Base-by-base conservation (phyloP, 2,797 vertebrate species). In the Pogonophryne albipinna region DNA sequence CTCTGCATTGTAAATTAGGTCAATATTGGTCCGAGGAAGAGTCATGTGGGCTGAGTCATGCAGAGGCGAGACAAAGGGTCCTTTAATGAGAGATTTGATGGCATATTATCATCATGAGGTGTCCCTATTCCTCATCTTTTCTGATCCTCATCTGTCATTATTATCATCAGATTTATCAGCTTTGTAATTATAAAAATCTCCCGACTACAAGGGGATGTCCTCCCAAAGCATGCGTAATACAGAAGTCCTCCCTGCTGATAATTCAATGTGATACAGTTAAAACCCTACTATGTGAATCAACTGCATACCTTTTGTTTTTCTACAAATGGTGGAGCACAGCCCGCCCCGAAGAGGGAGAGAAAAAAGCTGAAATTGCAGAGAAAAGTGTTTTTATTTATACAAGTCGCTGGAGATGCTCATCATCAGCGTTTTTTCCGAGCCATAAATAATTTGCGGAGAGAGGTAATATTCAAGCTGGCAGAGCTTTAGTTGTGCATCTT, bases 401-500 rank as follows among this genome's bases (percentile, higher is more conserved):
- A 85, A 90, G 83, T 87, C 81, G 82, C 89, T 84, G 83, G 89
- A 92, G 90, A 92, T 93, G 89, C 90, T 93, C 89, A 91, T 94
- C 92, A 93, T 94, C 93, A 94, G 93, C 91, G 86, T 83, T 94
- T 94, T 94, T 94, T 92, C 91, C 82, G 82, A 93, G 87, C 92
- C 93, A 95, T 95, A 95, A 96, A 95, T 96, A 96, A 95, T 96
- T 95, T 94, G 94, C 92, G 88, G 91, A 89, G 93, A 94, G 93
- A 93, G 93, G 95, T 95, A 96, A 96, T 96, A 95, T 94, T 95
- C 95, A 95, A 95, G 95, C 95, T 95, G 95, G 95, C 93, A 90
- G 93, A 96, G 94, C 92, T 93, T 95, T 95, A 95, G 93, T 95
- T 96, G 95, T 95, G 94, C 95, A 96, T 96, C 94, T 95, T 95